These are phyloP conservation scores for Mungos mungo DNA, from an alignment of 2,113 vertebrate species.

Conservation along the genomic window DNA sequence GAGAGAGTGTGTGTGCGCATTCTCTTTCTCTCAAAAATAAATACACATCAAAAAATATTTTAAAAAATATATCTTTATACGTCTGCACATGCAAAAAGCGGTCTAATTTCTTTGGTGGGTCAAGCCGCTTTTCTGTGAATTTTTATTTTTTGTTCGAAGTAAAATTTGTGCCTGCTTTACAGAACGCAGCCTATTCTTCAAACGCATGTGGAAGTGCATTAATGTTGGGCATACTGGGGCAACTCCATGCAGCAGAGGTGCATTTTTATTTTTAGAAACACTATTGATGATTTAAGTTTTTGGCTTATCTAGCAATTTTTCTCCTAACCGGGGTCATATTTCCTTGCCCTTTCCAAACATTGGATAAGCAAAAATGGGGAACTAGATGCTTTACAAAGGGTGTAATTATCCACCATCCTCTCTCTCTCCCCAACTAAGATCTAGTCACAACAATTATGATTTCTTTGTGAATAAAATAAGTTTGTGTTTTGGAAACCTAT, in stretches of 20 bases:
- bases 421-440: not conserved
- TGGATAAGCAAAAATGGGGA: not conserved
- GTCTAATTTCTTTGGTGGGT: not conserved
- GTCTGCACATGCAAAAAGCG: not conserved
- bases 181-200: slow-evolving; percentile 19
- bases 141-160: not conserved
- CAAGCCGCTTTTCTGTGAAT: not conserved
- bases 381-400: not conserved
- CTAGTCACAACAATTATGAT: not conserved
- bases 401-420: not conserved
- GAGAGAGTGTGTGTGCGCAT: no score
- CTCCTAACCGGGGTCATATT: not conserved
- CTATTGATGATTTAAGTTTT: not conserved
- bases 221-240: not conserved
- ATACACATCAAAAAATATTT: no score
- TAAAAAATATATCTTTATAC: not conserved
- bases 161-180: not conserved
- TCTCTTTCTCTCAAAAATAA: no score
- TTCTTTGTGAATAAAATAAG: slow-evolving; percentile 34
- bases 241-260: not conserved
- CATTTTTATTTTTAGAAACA: slow-evolving; percentile 32
- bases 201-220: slow-evolving; percentile 1
- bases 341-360: not conserved
- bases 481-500: slow-evolving; percentile 1
- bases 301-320: not conserved